Percentiles rank a stretch among this genome's conserved stretches.
These are phyloP conservation scores for Cygnus buccinator DNA, from an alignment of 2,113 vertebrate species.

Conservation along the genomic window DNA sequence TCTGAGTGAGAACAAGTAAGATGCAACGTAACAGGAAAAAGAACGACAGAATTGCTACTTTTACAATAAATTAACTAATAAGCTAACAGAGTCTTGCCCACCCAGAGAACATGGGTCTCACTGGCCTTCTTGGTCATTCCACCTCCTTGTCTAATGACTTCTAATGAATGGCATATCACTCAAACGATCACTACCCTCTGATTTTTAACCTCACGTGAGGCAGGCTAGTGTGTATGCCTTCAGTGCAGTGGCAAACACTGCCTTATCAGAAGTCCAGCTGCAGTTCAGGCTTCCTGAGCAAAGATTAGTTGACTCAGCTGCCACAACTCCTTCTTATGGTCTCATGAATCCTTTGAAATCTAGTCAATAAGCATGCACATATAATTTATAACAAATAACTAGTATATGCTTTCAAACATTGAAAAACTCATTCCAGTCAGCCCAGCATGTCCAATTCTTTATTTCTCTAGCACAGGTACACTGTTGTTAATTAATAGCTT, in stretches of 20 bases:
- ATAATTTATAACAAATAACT: not conserved
- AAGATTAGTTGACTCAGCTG: not conserved
- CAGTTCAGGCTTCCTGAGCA: not conserved
- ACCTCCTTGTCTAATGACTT: not conserved
- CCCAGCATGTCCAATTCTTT: not conserved
- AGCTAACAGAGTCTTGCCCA: not conserved
- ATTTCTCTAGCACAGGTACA: not conserved
- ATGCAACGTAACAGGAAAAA: not conserved
- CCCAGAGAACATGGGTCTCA: not conserved
- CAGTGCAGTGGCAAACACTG: not conserved
- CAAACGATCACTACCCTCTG: accelerated
- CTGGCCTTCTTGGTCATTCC: not conserved
- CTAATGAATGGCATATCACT: not conserved
- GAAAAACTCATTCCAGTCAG: not conserved
- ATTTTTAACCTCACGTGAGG: not conserved
- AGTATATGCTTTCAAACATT: not conserved
- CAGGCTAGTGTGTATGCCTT: not conserved
- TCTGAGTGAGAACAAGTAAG: constrained; percentile 4
- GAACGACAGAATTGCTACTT: not conserved
- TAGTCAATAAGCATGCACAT: not conserved
- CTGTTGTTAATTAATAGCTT: not conserved
- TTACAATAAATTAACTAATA: not conserved
- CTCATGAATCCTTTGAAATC: not conserved
- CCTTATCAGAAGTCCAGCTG: not conserved
- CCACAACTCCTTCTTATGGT: not conserved